These are phyloP conservation scores for Jordanella pulchra DNA, from an alignment of 2,797 vertebrate genomes.

Conservation along the genomic window DNA sequence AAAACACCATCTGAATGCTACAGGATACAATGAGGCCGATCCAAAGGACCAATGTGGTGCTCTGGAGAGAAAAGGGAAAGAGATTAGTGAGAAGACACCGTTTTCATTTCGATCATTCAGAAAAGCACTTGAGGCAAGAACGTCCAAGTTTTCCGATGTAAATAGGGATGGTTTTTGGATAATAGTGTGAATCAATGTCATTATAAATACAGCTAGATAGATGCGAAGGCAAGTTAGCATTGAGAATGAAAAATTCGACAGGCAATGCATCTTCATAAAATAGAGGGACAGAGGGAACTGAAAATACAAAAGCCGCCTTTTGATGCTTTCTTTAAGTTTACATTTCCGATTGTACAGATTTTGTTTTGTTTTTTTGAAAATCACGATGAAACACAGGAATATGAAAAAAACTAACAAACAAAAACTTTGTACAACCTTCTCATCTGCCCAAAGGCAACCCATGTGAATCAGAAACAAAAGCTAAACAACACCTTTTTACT, in stretches of 20 bases:
- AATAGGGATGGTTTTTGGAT: slow-evolving; percentile 3
- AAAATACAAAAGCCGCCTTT: slow-evolving; percentile 27
- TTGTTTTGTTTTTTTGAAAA: slow-evolving; percentile 21
- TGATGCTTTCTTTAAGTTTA: slow-evolving; percentile 27
- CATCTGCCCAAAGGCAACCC: slow-evolving; percentile 8
- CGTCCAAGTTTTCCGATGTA: background rate
- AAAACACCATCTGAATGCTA: slow-evolving; percentile 80
- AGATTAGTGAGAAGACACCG: slow-evolving; percentile 14
- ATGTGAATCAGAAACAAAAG: slow-evolving; percentile 5
- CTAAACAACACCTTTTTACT: slow-evolving; percentile 18
- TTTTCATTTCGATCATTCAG: slow-evolving; percentile 18
- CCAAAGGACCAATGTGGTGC: slow-evolving; percentile 91
- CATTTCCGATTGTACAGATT: slow-evolving; percentile 3
- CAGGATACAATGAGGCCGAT: slow-evolving; percentile 84
- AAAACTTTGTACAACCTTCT: slow-evolving; percentile 21
- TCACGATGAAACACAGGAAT: slow-evolving; percentile 42
- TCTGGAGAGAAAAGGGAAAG: slow-evolving; percentile 69
- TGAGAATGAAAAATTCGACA: slow-evolving; percentile 32
- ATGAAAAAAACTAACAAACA: too few species aligned
- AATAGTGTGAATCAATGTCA: slow-evolving; percentile 12
- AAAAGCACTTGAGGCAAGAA: slow-evolving; percentile 16
- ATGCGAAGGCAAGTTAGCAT: background rate
- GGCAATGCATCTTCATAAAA: background rate
- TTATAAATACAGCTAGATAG: background rate
- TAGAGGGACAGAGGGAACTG: slow-evolving; percentile 12